phyloP scores from a whole-genome alignment of 1,140 invertebrate genomes.

The Gonatopus flavifemur region DNA sequence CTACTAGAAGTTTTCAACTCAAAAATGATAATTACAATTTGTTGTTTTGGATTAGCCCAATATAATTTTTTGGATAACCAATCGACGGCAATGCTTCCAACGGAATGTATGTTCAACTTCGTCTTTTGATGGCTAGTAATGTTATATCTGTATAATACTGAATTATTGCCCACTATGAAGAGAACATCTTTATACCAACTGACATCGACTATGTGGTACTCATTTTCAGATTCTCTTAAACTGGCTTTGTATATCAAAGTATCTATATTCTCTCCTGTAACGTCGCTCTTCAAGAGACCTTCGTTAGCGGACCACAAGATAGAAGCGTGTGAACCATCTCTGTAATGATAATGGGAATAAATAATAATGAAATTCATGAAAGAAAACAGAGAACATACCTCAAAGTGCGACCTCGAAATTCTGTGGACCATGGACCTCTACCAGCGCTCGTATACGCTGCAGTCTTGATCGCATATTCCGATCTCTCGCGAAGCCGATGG shows the following conservation, averaged over 20 bases:
- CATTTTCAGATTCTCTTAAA: conserved; percentile 52
- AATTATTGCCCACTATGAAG: conserved; percentile 75
- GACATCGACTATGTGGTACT: conserved; percentile 66
- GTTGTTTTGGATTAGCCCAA: conserved; percentile 84
- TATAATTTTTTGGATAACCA: conserved; percentile 87
- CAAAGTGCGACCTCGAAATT: conserved; percentile 71
- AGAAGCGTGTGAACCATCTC: conserved; percentile 58
- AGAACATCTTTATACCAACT: conserved; percentile 70
- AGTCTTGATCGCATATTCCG: conserved; percentile 76
- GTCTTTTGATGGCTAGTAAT: conserved; percentile 62
- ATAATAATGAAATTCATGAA: background rate
- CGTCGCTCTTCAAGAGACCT: conserved; percentile 71
- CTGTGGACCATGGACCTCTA: conserved; percentile 76
- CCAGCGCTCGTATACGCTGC: conserved; percentile 76
- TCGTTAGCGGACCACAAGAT: conserved; percentile 73
- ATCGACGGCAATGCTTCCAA: conserved; percentile 80
- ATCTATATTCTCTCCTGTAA: conserved; percentile 70
- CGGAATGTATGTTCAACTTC: conserved; percentile 68
- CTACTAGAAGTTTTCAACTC: background rate
- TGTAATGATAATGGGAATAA: conserved; percentile 7
- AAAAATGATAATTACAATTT: conserved; percentile 63
- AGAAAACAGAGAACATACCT: conserved; percentile 29
- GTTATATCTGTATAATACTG: conserved; percentile 72
- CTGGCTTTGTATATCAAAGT: conserved; percentile 65
- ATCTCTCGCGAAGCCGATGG: conserved; percentile 69